Base-by-base conservation (phyloP, 2,888 invertebrate genomes). In the Odontocerum albicorne region DNA sequence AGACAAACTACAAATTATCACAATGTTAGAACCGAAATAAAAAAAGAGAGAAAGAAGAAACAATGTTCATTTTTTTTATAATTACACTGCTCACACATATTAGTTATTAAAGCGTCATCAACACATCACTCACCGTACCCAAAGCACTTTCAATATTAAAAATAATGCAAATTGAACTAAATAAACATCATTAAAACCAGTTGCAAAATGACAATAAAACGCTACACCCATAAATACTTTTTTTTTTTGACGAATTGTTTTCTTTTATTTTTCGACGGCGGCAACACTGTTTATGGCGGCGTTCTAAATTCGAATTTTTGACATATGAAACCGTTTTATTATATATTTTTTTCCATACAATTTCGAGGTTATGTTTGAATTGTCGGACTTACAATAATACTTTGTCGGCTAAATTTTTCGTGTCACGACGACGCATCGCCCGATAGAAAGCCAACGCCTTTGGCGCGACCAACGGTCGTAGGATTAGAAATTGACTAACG, bases 381-480 rank as follows among this genome's bases (percentile, higher is more conserved):
- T 3, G 19, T 16, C n/a, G 16, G 40, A 49, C 49, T 49, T 49
- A 49, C 49, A 49, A 33, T 21, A 19, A 44, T 32, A 44, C 49
- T 49, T 40, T 32, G 49, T 40, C 40, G 49, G 20, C 32, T 49
- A 36, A 21, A 27, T 21, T 6, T 27, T 40, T 40, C 32, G 49
- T 27, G 17, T 40, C 40, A 32, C 49, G 44, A 32, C 49, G 44
- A 44, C 17, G 39, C 49, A 49, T 49, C 45, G 44, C 44, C 38
- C 44, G 44, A 13, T 38, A 7, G 27, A 45, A 45, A 27, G 45
- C 19, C 22, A 45, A 35, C 51, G 51, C 33, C 35, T 43, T 20
- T 35, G 43, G 44, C 51, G 36, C 52, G 45, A 45, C 45, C 40
- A 17, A 45, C 45, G 52, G 32, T 32, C 33, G 46, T 45, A 17